Percentiles rank a stretch among this genome's conserved stretches.
phyloP scores from a whole-genome alignment of 2,888 invertebrate species.

The Lutraria lutraria region DNA sequence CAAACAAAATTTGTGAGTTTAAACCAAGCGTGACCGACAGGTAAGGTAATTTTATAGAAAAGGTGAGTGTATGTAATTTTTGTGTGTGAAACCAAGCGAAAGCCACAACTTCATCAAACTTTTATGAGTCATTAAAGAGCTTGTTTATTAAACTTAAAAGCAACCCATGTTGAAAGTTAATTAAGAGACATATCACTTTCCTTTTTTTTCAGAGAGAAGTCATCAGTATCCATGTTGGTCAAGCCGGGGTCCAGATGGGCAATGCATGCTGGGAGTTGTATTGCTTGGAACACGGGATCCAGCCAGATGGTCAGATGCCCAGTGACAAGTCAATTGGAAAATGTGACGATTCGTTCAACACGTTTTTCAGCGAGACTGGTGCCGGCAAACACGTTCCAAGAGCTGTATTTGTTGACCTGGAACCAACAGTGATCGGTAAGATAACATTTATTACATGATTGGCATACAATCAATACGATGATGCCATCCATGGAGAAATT shows the following conservation, averaged over 20 bases:
- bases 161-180: neutral
- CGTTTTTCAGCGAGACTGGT: conserved; percentile 92
- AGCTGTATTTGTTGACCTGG: conserved; percentile 96
- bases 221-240: conserved; percentile 88
- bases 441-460: conserved; percentile 85
- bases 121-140: neutral
- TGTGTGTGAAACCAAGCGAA: neutral
- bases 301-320: conserved; percentile 84
- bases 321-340: conserved; percentile 77
- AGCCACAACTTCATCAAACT: neutral
- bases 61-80: neutral
- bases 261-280: conserved; percentile 89
- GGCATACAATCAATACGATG: too few species aligned
- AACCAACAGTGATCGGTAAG: conserved; percentile 95
- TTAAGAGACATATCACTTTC: neutral
- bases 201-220: conserved; percentile 86
- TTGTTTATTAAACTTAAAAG: neutral
- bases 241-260: conserved; percentile 87
- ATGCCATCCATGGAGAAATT: too few species aligned
- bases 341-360: conserved; percentile 95
- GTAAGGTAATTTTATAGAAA: neutral
- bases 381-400: conserved; percentile 98
- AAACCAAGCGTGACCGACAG: neutral
- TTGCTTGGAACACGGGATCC: conserved; percentile 88
- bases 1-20: neutral